Conservation (phyloP, 2,888 invertebrate species). For the Spodoptera exigua region DNA sequence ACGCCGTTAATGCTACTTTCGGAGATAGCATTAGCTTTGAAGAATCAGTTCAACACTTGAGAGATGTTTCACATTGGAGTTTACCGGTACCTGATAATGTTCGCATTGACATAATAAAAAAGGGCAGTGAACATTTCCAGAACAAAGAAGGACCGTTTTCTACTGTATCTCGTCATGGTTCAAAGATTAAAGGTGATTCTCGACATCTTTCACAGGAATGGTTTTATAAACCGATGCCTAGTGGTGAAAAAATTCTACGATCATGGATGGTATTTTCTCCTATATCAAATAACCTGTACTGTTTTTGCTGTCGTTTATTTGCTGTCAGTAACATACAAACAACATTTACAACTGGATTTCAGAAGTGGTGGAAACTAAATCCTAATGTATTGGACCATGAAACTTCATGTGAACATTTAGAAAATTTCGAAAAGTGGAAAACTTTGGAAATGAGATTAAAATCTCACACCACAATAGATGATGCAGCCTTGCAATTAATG, state of each 20-base stretch:
- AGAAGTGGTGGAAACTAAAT: constrained; percentile 15
- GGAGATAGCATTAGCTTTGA: no score
- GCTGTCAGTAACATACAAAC: not conserved
- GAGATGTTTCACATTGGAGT: constrained; percentile 18
- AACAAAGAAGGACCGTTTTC: constrained; percentile 16
- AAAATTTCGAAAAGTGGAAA: constrained; percentile 19
- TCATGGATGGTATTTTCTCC: constrained; percentile 6
- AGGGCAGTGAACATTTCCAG: constrained; percentile 13
- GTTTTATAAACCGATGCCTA: constrained; percentile 12
- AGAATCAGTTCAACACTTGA: constrained; percentile 10
- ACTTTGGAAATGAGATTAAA: constrained; percentile 20
- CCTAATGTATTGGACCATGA: no score
- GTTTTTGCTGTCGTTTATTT: constrained; percentile 20
- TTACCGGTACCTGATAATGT: constrained; percentile 8
- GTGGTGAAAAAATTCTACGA: constrained; percentile 6
- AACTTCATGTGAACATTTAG: constrained; percentile 13
- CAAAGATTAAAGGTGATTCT: constrained; percentile 9
- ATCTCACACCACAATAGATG: constrained; percentile 21
- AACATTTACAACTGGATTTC: constrained; percentile 13
- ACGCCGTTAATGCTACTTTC: constrained; percentile 10
- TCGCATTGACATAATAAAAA: constrained; percentile 10
- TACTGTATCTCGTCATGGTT: constrained; percentile 13
- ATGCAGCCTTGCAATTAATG: constrained; percentile 29
- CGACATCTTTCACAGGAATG: constrained; percentile 10
- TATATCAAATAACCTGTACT: constrained; percentile 12